A percentile compares a stretch with the other conserved stretches of the same genome.
Evolutionary conservation across 2,797 vertebrate species (phyloP).

Genomic region (Alca torda): DNA sequence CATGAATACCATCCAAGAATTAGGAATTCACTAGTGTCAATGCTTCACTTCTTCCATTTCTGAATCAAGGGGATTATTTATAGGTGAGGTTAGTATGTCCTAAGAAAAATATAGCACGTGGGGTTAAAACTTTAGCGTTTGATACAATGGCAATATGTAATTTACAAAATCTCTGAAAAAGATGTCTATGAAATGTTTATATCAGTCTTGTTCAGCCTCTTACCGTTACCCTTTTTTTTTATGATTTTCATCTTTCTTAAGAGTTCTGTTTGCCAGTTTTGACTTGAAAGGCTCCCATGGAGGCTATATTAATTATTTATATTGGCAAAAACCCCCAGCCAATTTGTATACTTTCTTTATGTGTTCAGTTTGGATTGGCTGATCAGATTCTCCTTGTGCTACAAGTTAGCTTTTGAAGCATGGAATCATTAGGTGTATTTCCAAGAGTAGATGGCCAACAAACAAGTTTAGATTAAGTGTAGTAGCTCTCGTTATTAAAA

Average conservation of each 20-base stretch:
- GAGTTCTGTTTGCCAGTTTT: neutral
- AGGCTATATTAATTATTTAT: neutral
- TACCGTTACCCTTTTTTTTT: neutral
- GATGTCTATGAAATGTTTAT: neutral
- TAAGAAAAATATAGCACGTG: neutral
- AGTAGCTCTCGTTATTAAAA: neutral
- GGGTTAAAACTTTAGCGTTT: neutral
- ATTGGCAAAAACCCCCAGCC: neutral
- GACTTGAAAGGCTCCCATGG: neutral
- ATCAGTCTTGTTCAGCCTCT: neutral
- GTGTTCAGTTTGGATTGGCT: conserved; percentile 18
- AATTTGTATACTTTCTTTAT: conserved; percentile 32
- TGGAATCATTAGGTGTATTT: neutral
- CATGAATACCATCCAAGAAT: neutral
- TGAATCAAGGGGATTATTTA: neutral
- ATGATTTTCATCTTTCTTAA: neutral
- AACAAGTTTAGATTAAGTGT: neutral
- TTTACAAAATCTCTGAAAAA: neutral
- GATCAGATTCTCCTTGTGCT: conserved; percentile 41
- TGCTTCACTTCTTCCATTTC: neutral
- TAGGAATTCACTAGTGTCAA: neutral
- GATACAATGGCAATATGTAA: neutral
- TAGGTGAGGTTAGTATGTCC: neutral
- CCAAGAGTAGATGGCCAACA: neutral
- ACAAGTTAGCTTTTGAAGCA: neutral